Evolutionary conservation across 2,113 vertebrate genomes (phyloP), one percentile per base, ranked within the genome.

Genomic region (Pedionomus torquatus): DNA sequence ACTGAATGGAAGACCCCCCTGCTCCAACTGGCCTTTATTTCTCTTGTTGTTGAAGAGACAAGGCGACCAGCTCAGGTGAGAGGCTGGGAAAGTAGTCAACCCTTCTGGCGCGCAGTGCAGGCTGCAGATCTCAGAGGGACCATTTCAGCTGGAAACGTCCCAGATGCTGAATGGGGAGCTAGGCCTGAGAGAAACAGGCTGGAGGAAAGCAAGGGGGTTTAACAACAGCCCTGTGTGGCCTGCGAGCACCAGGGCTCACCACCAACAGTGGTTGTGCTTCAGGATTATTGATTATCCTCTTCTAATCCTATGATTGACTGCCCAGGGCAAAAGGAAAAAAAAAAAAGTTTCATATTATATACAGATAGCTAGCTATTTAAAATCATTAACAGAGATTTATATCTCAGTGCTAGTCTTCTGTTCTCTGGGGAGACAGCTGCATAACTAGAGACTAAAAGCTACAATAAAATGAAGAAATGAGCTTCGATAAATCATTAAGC

Each of bases 331-430:
- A 69, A 65, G 23, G 85, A 78, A 23, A 83, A 76, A 83, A 75
- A 75, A 72, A 85, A 23, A 51, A 49, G 37, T 35, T 66, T 30
- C 11, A 39, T 75, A 94, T 84, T 89, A 89, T 72, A 72, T 83
- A 93, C 23, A 66, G 71, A 93, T 84, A 87, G 72, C 65, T 61
- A 95, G 77, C 65, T 96, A 92, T 91, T 93, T 95, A 87, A 97
- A 97, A 93, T 95, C 89, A 91, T 96, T 97, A 94, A 81, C 55
- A 84, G 83, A 90, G 88, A 93, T 95, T 87, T 92, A 2, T 90
- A 93, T 87, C 90, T 91, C 77, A 35, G 70, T 60, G 28, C 49
- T 79, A 90, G 75, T 92, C 64, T 57, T 92, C 54, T 19, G 2
- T 65, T 95, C 95, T 94, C 81, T 35, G 65, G 77, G 65, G 83